Percentiles rank a stretch among this genome's conserved stretches.
Conservation (phyloP, 2,797 vertebrate genomes). For the Hippocampus kuda region DNA sequence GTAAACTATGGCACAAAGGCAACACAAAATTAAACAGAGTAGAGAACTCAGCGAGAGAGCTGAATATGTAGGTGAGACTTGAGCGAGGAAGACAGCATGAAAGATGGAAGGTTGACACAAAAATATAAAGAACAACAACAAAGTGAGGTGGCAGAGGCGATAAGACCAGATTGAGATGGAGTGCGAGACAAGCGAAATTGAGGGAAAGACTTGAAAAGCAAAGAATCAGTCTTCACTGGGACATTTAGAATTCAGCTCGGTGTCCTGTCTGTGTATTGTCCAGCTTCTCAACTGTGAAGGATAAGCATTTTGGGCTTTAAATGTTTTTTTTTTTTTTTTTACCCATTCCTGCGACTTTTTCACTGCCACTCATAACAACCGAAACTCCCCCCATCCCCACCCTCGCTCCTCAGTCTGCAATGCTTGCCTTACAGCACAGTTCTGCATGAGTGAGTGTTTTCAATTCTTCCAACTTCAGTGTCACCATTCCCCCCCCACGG, state of each 20-base stretch:
- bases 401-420: constrained; percentile 13
- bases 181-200: constrained; percentile 20
- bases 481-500: neutral
- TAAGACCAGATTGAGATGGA: constrained; percentile 24
- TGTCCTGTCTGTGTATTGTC: constrained; percentile 43
- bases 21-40: constrained; percentile 18
- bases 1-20: constrained; percentile 39
- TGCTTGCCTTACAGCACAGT: neutral
- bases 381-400: constrained; percentile 5
- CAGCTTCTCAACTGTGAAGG: constrained; percentile 41
- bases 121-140: constrained; percentile 40
- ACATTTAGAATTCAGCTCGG: constrained; percentile 50
- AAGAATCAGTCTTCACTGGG: constrained; percentile 29
- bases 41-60: constrained; percentile 42
- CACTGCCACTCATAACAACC: constrained; percentile 17
- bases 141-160: constrained; percentile 32
- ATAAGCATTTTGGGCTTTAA: constrained; percentile 24
- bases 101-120: constrained; percentile 33
- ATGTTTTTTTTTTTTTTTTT: constrained; percentile 20
- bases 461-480: neutral
- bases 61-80: constrained; percentile 50
- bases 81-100: constrained; percentile 31
- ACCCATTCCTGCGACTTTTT: constrained; percentile 13
- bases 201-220: constrained; percentile 30
- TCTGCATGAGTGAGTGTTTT: constrained; percentile 4